Evolutionary conservation across 1,140 invertebrate species (phyloP).

Genomic region (Charaxes varanes): DNA sequence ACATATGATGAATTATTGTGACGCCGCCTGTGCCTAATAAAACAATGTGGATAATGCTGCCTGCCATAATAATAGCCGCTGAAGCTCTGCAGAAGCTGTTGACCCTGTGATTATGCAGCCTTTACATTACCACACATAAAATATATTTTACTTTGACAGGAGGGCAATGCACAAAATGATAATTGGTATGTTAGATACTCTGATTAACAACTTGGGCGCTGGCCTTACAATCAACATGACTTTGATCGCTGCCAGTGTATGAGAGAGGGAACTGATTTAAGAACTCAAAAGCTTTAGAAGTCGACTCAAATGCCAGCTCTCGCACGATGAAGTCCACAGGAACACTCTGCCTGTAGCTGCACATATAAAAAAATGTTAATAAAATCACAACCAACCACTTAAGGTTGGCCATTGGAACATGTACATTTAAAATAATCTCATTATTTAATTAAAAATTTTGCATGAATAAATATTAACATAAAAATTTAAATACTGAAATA

Average conservation of each 20-base stretch:
- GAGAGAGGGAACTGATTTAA: constrained; percentile 86
- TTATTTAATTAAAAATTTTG: too few species aligned
- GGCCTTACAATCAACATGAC: constrained; percentile 90
- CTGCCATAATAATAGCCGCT: constrained; percentile 11
- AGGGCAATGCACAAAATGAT: constrained; percentile 34
- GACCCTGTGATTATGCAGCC: constrained; percentile 32
- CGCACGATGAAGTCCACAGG: constrained; percentile 88
- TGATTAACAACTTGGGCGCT: constrained; percentile 78
- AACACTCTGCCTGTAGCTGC: constrained; percentile 94
- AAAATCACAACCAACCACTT: constrained; percentile 44
- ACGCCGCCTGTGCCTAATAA: constrained; percentile 47
- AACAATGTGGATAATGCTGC: constrained; percentile 39
- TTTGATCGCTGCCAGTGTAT: constrained; percentile 81
- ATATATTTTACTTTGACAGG: constrained; percentile 48
- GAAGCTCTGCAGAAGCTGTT: constrained; percentile 20
- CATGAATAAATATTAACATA: neutral
- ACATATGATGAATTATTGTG: constrained; percentile 34
- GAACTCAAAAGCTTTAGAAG: constrained; percentile 90
- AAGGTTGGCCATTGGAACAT: constrained; percentile 16
- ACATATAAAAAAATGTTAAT: constrained; percentile 76
- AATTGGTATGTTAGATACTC: constrained; percentile 21
- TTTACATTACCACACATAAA: constrained; percentile 60
- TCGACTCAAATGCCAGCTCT: constrained; percentile 90
- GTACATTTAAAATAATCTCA: too few species aligned
- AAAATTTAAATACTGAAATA: too few species aligned